phyloP scores from a whole-genome alignment of 1,140 invertebrate species.

The Thaumatotibia leucotreta region DNA sequence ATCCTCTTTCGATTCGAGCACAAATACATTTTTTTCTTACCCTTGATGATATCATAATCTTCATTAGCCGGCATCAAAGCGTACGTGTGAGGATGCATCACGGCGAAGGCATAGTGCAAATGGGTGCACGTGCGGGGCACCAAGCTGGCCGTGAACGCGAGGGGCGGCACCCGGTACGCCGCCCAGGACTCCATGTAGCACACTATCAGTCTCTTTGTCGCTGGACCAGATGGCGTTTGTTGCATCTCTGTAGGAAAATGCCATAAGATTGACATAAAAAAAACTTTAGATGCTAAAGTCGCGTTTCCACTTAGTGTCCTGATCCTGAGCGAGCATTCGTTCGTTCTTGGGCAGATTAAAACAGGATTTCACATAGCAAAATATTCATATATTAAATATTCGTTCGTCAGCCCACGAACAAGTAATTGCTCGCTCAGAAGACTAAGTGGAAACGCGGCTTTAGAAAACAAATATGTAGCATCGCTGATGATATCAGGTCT shows the following conservation, averaged over 20 bases:
- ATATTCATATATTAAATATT: no score
- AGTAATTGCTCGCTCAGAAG: no score
- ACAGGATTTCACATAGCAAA: no score
- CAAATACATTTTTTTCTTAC: slow-evolving; percentile 37
- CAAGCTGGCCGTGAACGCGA: slow-evolving; percentile 82
- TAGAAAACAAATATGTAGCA: no score
- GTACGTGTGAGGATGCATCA: slow-evolving; percentile 80
- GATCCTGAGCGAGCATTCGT: no score
- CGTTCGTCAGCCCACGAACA: no score
- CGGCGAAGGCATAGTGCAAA: slow-evolving; percentile 87
- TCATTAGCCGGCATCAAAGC: slow-evolving; percentile 78
- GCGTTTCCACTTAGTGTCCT: no score
- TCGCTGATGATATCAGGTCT: no score
- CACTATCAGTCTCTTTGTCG: slow-evolving; percentile 69
- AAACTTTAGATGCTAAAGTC: no score
- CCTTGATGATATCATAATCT: slow-evolving; percentile 78
- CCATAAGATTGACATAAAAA: neutral
- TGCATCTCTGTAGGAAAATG: slow-evolving; percentile 48
- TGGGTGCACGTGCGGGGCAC: slow-evolving; percentile 88
- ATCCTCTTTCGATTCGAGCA: no score
- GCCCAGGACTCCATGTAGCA: slow-evolving; percentile 84
- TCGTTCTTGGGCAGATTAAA: no score
- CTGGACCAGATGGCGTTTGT: slow-evolving; percentile 41
- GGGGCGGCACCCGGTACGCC: slow-evolving; percentile 81
- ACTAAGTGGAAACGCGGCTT: no score